Evolutionary conservation across 64 coral and sea anemone genomes (phyloP).

Genomic region (Cladopsammia gracilis): DNA sequence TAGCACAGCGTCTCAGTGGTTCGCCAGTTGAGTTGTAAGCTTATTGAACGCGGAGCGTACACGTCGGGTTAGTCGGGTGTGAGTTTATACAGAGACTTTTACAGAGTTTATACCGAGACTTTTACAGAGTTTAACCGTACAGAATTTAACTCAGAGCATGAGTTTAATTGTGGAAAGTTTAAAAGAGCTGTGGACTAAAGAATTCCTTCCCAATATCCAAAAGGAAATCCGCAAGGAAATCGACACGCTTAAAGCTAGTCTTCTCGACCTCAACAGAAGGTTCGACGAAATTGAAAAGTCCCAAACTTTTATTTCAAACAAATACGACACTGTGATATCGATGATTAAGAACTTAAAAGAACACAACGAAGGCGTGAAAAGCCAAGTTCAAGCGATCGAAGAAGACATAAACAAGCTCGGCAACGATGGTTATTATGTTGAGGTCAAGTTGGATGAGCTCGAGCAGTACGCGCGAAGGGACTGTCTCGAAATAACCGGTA

Average conservation of each 20-base stretch:
- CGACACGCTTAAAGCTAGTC: background rate
- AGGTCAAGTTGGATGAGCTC: conserved; percentile 13
- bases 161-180: background rate
- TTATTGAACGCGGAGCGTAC: too few relatives aligned
- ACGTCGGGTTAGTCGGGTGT: background rate
- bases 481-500: conserved; percentile 31
- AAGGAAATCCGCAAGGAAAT: background rate
- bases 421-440: conserved; percentile 1
- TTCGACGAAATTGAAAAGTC: background rate
- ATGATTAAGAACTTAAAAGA: conserved; percentile 24
- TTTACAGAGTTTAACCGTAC: background rate
- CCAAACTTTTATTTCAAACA: too few relatives aligned
- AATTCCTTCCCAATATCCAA: background rate
- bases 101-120: too few relatives aligned
- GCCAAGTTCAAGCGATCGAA: conserved; percentile 2
- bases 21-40: too few relatives aligned
- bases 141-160: background rate
- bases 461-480: conserved; percentile 21
- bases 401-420: background rate
- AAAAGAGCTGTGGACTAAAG: background rate
- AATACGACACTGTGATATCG: conserved; percentile 28
- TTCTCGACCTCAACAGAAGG: background rate
- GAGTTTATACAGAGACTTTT: background rate
- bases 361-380: background rate
- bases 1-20: too few relatives aligned